phyloP scores from a whole-genome alignment of 2,888 invertebrate species.

The Euzophera pinguis region DNA sequence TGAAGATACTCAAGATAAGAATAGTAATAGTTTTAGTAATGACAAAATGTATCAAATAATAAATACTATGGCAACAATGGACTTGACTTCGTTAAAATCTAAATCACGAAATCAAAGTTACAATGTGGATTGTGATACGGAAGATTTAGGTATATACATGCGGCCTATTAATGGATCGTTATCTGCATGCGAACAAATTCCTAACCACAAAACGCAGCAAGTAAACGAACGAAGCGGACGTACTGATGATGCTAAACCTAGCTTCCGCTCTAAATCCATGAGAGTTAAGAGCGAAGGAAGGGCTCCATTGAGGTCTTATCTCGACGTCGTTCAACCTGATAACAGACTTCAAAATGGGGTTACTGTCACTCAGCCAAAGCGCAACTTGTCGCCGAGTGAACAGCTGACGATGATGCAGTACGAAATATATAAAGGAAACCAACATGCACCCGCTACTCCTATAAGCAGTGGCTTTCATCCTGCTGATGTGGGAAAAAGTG shows the following conservation, averaged over 20 bases:
- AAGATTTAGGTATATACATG: conserved; percentile 73
- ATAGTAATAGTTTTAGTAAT: conserved; percentile 35
- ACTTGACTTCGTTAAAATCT: conserved; percentile 61
- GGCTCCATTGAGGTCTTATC: conserved; percentile 63
- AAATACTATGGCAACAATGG: conserved; percentile 72
- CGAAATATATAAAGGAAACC: conserved; percentile 62
- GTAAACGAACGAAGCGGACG: conserved; percentile 64
- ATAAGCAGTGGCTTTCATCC: conserved; percentile 57
- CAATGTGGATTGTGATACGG: conserved; percentile 59
- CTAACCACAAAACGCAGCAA: conserved; percentile 62
- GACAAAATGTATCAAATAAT: conserved; percentile 68
- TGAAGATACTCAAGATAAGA: conserved; percentile 29
- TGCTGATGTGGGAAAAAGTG: conserved; percentile 63
- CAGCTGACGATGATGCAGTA: conserved; percentile 74
- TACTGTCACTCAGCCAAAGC: conserved; percentile 75
- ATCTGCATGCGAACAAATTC: conserved; percentile 71
- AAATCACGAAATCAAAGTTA: conserved; percentile 55
- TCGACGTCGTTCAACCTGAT: conserved; percentile 52
- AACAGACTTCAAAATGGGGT: conserved; percentile 57
- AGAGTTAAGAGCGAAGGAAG: conserved; percentile 76
- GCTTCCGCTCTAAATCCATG: conserved; percentile 75
- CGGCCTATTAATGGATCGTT: conserved; percentile 64
- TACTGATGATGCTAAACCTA: conserved; percentile 63
- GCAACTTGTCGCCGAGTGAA: conserved; percentile 74
- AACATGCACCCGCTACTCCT: conserved; percentile 44